These are phyloP conservation scores for Musca vetustissima DNA, from an alignment of 1,140 invertebrate genomes.

Conservation along the genomic window DNA sequence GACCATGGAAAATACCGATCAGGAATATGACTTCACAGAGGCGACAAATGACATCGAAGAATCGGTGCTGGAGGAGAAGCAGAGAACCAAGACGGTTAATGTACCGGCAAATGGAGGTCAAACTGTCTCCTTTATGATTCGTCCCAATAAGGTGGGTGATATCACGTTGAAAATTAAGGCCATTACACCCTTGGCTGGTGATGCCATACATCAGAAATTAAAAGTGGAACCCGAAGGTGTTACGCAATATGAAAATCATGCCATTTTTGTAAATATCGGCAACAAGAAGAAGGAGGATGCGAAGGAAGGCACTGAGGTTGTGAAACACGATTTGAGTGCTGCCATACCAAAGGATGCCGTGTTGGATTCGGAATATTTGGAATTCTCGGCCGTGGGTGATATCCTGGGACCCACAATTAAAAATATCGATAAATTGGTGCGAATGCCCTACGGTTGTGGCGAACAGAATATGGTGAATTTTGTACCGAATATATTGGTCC, in stretches of 20 bases:
- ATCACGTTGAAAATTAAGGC: slow-evolving; percentile 77
- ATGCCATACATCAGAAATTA: slow-evolving; percentile 71
- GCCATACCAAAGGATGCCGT: slow-evolving; percentile 73
- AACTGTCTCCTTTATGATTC: slow-evolving; percentile 81
- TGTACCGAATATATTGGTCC: slow-evolving; percentile 85
- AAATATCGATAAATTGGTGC: slow-evolving; percentile 75
- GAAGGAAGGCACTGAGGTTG: too few relatives aligned
- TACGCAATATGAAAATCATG: slow-evolving; percentile 74
- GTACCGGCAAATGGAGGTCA: slow-evolving; percentile 70
- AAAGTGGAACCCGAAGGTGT: slow-evolving; percentile 80
- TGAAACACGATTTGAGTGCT: slow-evolving; percentile 63
- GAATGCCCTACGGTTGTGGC: slow-evolving; percentile 87
- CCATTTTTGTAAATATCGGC: slow-evolving; percentile 74
- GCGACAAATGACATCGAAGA: slow-evolving; percentile 60
- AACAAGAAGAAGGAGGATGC: too few relatives aligned
- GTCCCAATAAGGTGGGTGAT: slow-evolving; percentile 71
- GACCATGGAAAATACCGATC: slow-evolving; percentile 77
- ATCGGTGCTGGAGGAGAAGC: slow-evolving; percentile 62
- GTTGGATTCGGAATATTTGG: slow-evolving; percentile 68
- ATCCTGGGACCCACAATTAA: slow-evolving; percentile 76
- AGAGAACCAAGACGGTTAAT: slow-evolving; percentile 64
- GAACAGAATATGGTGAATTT: slow-evolving; percentile 95
- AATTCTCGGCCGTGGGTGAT: slow-evolving; percentile 75
- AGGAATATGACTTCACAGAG: slow-evolving; percentile 78
- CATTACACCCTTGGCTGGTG: slow-evolving; percentile 68